A percentile compares a stretch with the other conserved stretches of the same genome.
These are phyloP conservation scores for Mobula hypostoma DNA, from an alignment of 2,113 vertebrate genomes.

Conservation along the genomic window DNA sequence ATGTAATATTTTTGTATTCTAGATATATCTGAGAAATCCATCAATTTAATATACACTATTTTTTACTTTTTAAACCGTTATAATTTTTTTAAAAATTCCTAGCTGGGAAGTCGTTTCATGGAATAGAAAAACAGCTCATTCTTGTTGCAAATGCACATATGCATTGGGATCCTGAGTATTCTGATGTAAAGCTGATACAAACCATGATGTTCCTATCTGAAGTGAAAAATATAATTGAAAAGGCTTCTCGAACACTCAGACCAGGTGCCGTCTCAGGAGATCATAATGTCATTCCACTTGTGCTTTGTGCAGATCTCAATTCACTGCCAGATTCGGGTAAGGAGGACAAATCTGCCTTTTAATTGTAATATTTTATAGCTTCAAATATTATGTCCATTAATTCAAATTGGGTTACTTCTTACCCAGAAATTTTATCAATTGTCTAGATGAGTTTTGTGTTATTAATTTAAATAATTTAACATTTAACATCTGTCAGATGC, in stretches of 20 bases:
- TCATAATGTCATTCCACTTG: conserved; percentile 84
- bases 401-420: not conserved
- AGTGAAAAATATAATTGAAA: conserved; percentile 95
- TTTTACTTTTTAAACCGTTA: not conserved
- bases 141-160: conserved; percentile 95
- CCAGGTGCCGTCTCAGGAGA: conserved; percentile 76
- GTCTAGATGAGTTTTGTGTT: not conserved
- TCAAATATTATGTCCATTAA: not conserved
- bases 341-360: conserved; percentile 38
- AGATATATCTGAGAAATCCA: not conserved
- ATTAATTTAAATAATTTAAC: not conserved
- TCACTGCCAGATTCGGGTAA: conserved; percentile 93
- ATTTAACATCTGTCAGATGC: not conserved
- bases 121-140: conserved; percentile 88
- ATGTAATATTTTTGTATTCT: not conserved
- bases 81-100: conserved; percentile 43
- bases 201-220: conserved; percentile 99
- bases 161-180: conserved; percentile 98
- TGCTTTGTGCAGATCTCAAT: conserved; percentile 95
- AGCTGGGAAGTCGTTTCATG: conserved; percentile 83
- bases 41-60: not conserved
- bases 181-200: conserved; percentile 93
- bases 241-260: conserved; percentile 86
- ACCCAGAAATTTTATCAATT: not conserved
- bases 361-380: not conserved